These are phyloP conservation scores for Adoxophyes honmai DNA, from an alignment of 1,140 invertebrate species.

Conservation along the genomic window DNA sequence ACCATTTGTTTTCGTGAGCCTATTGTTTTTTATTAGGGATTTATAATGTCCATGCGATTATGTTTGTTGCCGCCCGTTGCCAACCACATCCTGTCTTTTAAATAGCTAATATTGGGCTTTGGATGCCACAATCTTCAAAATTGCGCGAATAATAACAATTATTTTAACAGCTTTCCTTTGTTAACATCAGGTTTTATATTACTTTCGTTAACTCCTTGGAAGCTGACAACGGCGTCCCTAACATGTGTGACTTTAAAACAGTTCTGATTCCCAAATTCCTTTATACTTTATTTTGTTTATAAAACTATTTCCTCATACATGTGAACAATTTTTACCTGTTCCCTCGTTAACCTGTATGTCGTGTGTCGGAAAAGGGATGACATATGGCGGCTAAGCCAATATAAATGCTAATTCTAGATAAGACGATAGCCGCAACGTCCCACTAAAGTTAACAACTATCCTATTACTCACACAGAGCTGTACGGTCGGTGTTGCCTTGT, in stretches of 20 bases:
- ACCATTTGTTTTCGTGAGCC: not conserved
- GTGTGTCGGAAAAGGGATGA: conserved; percentile 29
- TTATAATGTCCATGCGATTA: not conserved
- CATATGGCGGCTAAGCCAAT: conserved; percentile 41
- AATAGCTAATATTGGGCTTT: too few species aligned
- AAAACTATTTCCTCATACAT: not conserved
- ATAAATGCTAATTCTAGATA: conserved; percentile 54
- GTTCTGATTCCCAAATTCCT: too few species aligned
- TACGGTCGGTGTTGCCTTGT: too few species aligned
- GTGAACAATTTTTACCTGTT: conserved; percentile 1
- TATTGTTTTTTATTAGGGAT: not conserved
- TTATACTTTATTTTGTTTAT: too few species aligned
- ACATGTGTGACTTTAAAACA: too few species aligned
- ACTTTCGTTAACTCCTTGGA: too few species aligned
- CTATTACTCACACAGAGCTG: not conserved
- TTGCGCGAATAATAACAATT: too few species aligned
- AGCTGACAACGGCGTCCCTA: too few species aligned
- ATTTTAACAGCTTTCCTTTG: too few species aligned
- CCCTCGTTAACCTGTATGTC: not conserved
- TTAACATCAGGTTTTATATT: too few species aligned
- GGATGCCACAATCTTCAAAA: too few species aligned
- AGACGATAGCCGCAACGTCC: conserved; percentile 23
- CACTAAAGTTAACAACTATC: not conserved
- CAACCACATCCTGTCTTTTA: too few species aligned
- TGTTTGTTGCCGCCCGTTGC: not conserved